These are phyloP conservation scores for Rhinoptilus africanus DNA, from an alignment of 2,113 vertebrate species.

Conservation along the genomic window DNA sequence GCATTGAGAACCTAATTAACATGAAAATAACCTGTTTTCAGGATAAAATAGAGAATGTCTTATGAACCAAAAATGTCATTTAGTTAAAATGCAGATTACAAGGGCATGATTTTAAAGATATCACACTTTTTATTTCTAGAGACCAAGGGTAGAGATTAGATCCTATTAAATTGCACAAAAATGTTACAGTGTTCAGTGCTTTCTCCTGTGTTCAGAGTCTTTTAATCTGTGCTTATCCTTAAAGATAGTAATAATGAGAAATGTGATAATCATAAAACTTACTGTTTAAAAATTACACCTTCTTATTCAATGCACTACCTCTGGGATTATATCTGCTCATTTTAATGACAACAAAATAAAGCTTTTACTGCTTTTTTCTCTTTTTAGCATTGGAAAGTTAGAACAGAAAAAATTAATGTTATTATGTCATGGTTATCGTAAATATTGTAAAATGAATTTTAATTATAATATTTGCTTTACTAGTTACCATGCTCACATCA, in stretches of 20 bases:
- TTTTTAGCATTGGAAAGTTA: neutral
- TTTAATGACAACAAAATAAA: conserved; percentile 26
- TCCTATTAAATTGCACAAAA: neutral
- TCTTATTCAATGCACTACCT: neutral
- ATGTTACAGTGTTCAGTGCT: neutral
- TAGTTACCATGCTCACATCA: neutral
- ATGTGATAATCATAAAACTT: conserved; percentile 27
- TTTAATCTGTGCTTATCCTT: conserved; percentile 38
- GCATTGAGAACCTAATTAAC: neutral
- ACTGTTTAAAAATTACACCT: neutral
- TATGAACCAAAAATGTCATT: neutral
- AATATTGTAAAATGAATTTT: neutral
- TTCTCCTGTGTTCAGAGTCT: neutral
- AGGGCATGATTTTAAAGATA: conserved; percentile 7
- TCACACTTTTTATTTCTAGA: neutral
- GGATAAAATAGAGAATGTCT: neutral
- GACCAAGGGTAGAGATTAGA: neutral
- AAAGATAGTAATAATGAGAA: conserved; percentile 32
- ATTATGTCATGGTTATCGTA: neutral
- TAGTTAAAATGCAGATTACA: conserved; percentile 20
- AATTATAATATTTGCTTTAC: neutral
- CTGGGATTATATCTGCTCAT: neutral
- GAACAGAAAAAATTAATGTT: neutral
- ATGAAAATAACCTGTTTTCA: conserved; percentile 15
- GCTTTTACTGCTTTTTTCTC: neutral